These are phyloP conservation scores for Hippocampus zosterae DNA, from an alignment of 2,113 vertebrate genomes.

Conservation along the genomic window DNA sequence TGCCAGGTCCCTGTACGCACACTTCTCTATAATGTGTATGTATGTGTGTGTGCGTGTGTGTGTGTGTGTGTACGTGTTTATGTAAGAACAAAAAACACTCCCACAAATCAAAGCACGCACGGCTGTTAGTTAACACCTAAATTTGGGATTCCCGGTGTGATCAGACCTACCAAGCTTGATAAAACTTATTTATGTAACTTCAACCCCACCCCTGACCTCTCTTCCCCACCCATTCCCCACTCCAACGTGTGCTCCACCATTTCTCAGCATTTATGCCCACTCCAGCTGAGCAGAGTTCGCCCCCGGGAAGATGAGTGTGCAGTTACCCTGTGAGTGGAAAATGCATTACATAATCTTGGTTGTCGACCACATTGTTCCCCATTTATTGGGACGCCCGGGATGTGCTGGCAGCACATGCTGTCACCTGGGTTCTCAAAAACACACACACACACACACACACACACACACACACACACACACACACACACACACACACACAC, in stretches of 20 bases:
- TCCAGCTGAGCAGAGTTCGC: conserved; percentile 55
- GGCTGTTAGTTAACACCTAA: conserved; percentile 11
- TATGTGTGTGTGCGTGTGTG: too few relatives aligned
- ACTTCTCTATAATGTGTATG: background rate
- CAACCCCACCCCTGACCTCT: background rate
- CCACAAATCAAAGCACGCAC: background rate
- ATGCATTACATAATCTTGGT: conserved; percentile 58
- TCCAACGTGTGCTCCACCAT: conserved; percentile 13
- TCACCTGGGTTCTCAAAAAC: conserved; percentile 14
- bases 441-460: background rate
- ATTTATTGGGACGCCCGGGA: conserved; percentile 47
- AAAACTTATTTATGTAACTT: conserved; percentile 9
- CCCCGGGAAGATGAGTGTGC: conserved; percentile 58
- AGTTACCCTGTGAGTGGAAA: conserved; percentile 59
- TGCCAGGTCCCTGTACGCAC: background rate
- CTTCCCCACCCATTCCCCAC: background rate
- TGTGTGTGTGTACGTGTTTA: background rate
- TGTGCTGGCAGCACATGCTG: conserved; percentile 32
- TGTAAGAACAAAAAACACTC: background rate
- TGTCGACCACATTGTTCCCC: conserved; percentile 31
- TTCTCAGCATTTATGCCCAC: conserved; percentile 36
- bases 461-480: background rate
- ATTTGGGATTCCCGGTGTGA: conserved; percentile 15
- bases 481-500: background rate
- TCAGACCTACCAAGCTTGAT: conserved; percentile 26